phyloP scores from a whole-genome alignment of 2,113 vertebrate species.

The Falco punctatus region DNA sequence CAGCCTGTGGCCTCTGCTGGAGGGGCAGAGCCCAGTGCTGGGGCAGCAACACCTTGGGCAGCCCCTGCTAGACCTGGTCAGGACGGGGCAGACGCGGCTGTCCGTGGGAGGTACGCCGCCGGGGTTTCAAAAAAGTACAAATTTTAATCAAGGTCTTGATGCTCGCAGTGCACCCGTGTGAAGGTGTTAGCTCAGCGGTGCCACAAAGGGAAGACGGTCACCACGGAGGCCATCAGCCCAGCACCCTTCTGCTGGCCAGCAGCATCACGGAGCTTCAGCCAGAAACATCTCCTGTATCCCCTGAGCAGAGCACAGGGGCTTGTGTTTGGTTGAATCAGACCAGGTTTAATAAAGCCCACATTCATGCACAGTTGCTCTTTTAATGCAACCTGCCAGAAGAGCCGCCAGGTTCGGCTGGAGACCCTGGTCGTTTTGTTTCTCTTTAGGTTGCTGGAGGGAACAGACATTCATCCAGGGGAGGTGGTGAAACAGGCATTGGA shows the following conservation, averaged over 20 bases:
- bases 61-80: too few relatives aligned
- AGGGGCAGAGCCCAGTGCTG: background rate
- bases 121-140: background rate
- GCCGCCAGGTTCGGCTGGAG: background rate
- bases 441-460: background rate
- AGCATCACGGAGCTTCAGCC: fast-evolving
- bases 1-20: too few relatives aligned
- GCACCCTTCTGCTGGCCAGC: fast-evolving
- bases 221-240: background rate
- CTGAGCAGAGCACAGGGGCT: background rate
- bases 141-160: background rate
- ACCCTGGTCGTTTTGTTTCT: background rate
- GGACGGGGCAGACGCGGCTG: background rate
- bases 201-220: background rate
- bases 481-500: background rate
- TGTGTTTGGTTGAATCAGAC: background rate
- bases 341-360: background rate
- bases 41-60: fast-evolving
- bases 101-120: background rate
- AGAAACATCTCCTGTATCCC: background rate
- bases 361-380: background rate
- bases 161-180: fast-evolving
- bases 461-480: background rate
- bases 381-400: background rate
- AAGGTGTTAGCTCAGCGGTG: fast-evolving